These are phyloP conservation scores for Pelmatolapia mariae DNA, from an alignment of 2,113 vertebrate species.

Conservation along the genomic window DNA sequence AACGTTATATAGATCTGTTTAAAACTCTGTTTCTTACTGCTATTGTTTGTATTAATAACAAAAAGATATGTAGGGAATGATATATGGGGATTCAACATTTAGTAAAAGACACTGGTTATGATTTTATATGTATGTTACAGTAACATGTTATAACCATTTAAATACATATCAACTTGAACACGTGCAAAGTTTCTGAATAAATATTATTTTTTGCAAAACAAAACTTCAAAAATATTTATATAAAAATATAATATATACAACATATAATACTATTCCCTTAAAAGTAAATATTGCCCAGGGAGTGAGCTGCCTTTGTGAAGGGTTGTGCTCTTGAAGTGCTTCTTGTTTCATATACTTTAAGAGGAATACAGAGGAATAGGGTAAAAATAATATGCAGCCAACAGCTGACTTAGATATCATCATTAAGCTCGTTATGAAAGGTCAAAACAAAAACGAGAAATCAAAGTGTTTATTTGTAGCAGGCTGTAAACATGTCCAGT, in stretches of 20 bases:
- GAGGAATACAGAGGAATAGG: background rate
- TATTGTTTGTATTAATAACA: background rate
- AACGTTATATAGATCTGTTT: accelerated
- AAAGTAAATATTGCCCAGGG: background rate
- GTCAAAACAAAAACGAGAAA: background rate
- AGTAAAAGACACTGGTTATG: background rate
- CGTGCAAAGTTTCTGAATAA: background rate
- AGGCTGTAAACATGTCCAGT: background rate
- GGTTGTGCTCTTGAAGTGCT: background rate
- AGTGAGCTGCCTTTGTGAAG: background rate
- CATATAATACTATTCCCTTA: background rate
- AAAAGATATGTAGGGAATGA: background rate
- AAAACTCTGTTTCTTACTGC: background rate
- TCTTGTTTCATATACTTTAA: background rate
- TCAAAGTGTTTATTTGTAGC: background rate
- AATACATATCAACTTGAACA: background rate
- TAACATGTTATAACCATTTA: background rate
- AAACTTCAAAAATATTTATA: background rate
- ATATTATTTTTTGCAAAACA: background rate
- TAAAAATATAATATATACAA: background rate
- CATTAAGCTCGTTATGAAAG: background rate
- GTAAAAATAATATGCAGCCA: background rate
- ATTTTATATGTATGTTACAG: background rate
- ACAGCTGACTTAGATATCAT: background rate
- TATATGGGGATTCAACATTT: background rate